A percentile compares a stretch with the other conserved stretches of the same genome.
Evolutionary conservation across 2,113 vertebrate genomes (phyloP).

Genomic region (Myodes glareolus): DNA sequence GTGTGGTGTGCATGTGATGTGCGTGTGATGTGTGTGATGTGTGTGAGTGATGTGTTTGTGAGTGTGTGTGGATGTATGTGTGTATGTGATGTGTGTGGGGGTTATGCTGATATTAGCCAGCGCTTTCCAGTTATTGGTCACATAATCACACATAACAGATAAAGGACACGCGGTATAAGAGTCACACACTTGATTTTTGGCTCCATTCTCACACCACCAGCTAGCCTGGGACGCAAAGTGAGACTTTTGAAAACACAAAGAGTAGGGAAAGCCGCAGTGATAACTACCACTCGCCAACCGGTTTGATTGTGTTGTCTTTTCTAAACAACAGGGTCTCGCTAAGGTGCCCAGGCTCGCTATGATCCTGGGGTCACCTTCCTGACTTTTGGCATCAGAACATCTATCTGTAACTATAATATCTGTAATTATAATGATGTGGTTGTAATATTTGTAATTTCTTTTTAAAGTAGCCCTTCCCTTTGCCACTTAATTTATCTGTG

Average conservation of each 20-base stretch:
- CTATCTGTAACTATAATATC: background rate
- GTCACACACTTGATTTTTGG: background rate
- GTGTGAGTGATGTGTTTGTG: no score
- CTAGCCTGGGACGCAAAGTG: background rate
- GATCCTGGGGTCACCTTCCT: background rate
- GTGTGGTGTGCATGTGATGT: no score
- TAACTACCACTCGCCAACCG: fast-evolving
- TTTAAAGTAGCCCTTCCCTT: background rate
- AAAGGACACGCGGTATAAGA: background rate
- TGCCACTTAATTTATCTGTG: background rate
- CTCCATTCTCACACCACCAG: background rate
- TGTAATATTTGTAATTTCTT: background rate
- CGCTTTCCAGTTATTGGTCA: background rate
- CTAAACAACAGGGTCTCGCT: background rate
- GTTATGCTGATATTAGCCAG: background rate
- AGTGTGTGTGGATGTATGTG: no score
- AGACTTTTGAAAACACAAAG: no score
- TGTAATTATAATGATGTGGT: background rate
- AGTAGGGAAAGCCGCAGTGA: background rate
- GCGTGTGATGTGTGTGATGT: no score
- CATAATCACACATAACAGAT: background rate
- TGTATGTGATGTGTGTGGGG: no score
- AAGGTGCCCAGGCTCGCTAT: background rate
- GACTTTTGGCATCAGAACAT: background rate
- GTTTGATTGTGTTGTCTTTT: background rate